These are phyloP conservation scores for Crenuchus spilurus DNA, from an alignment of 2,797 vertebrate species.

Conservation along the genomic window DNA sequence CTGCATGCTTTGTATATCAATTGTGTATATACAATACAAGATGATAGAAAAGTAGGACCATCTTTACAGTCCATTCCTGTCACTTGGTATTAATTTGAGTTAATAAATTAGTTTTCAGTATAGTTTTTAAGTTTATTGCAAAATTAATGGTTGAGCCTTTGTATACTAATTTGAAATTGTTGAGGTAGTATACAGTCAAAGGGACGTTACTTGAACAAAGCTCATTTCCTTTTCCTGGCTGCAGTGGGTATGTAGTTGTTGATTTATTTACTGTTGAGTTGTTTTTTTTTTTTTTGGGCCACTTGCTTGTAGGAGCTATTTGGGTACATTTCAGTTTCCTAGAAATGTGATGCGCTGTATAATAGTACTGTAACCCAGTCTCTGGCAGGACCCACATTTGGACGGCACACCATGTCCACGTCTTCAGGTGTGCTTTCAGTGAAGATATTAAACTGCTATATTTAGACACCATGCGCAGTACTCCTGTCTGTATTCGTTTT, in stretches of 20 bases:
- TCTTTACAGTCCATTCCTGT: no score
- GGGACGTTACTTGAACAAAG: no score
- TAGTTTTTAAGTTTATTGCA: no score
- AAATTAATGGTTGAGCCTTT: no score
- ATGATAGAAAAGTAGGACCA: no score
- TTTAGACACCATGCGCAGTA: not conserved
- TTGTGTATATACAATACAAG: no score
- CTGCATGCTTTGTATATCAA: no score
- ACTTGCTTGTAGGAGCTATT: not conserved
- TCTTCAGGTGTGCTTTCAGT: not conserved
- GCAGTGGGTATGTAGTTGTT: not conserved
- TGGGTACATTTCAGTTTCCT: constrained; percentile 18
- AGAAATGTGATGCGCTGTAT: not conserved
- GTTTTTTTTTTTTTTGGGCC: no score
- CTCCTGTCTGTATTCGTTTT: not conserved
- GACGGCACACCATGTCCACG: not conserved
- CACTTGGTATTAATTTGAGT: no score
- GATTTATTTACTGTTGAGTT: not conserved
- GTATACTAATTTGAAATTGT: no score
- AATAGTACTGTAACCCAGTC: constrained; percentile 8
- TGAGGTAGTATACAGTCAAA: no score
- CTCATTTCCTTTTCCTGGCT: not conserved
- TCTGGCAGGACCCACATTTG: not conserved
- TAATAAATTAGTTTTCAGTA: no score
- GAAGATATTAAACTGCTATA: not conserved